Evolutionary conservation across 2,888 invertebrate species (phyloP).

Genomic region (Omphaloscelis lunosa): DNA sequence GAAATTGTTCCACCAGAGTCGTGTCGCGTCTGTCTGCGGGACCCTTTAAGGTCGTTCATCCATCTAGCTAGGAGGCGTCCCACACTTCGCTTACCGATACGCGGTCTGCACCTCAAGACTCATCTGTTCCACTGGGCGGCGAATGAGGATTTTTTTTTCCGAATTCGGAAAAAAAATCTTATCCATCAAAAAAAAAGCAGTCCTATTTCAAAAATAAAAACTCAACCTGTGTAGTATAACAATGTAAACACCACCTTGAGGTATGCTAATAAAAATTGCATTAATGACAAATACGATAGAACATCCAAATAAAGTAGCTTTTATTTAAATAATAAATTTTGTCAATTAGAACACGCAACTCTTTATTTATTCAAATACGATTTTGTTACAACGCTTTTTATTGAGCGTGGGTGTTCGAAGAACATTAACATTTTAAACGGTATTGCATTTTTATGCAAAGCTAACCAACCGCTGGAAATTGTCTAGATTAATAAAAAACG

Average conservation of each 20-base stretch:
- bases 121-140: neutral
- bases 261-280: conserved; percentile 27
- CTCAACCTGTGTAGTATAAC: neutral
- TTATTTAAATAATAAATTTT: conserved; percentile 32
- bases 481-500: neutral
- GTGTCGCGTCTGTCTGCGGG: too few relatives aligned
- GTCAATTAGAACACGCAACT: conserved; percentile 14
- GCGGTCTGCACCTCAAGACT: neutral
- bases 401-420: neutral
- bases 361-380: conserved; percentile 15
- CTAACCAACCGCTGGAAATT: neutral
- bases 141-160: too few relatives aligned
- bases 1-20: too few relatives aligned
- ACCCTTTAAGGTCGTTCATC: neutral
- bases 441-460: conserved; percentile 14
- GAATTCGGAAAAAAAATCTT: too few relatives aligned
- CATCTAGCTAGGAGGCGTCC: neutral
- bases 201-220: neutral
- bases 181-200: neutral
- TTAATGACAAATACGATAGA: conserved; percentile 11
- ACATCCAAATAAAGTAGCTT: conserved; percentile 19
- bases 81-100: neutral
- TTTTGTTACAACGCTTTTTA: neutral
- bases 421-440: neutral
- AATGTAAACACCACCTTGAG: conserved; percentile 3